Evolutionary conservation across 2,888 invertebrate genomes (phyloP).

Genomic region (Hemithea aestivaria): DNA sequence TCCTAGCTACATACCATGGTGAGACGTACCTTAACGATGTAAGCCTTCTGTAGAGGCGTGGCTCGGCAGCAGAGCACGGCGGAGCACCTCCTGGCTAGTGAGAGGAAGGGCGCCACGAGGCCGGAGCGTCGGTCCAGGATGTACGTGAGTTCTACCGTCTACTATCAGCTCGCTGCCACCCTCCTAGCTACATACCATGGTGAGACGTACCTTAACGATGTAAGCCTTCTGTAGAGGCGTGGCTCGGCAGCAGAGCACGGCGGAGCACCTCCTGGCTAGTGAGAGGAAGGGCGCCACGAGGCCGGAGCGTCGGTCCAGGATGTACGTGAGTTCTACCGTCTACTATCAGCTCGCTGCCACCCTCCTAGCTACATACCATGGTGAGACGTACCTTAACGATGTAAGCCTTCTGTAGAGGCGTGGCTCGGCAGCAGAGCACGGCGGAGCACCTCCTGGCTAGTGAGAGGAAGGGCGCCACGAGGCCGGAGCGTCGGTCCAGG

Average conservation of each 20-base stretch:
- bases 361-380: no score
- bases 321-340: conserved; percentile 97
- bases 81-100: conserved; percentile 88
- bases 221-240: conserved; percentile 91
- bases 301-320: conserved; percentile 91
- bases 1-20: conserved; percentile 64
- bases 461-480: conserved; percentile 89
- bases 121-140: conserved; percentile 92
- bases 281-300: conserved; percentile 90
- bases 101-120: conserved; percentile 89
- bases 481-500: conserved; percentile 89
- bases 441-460: conserved; percentile 91
- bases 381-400: conserved; percentile 79
- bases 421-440: conserved; percentile 94
- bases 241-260: conserved; percentile 95
- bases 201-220: conserved; percentile 80
- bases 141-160: conserved; percentile 96
- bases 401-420: conserved; percentile 91
- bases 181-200: background rate
- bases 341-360: conserved; percentile 89
- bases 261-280: conserved; percentile 89
- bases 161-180: conserved; percentile 96
- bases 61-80: conserved; percentile 96
- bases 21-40: conserved; percentile 88
- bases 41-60: conserved; percentile 90